phyloP scores from a whole-genome alignment of 2,113 vertebrate genomes.

The Rynchops niger region DNA sequence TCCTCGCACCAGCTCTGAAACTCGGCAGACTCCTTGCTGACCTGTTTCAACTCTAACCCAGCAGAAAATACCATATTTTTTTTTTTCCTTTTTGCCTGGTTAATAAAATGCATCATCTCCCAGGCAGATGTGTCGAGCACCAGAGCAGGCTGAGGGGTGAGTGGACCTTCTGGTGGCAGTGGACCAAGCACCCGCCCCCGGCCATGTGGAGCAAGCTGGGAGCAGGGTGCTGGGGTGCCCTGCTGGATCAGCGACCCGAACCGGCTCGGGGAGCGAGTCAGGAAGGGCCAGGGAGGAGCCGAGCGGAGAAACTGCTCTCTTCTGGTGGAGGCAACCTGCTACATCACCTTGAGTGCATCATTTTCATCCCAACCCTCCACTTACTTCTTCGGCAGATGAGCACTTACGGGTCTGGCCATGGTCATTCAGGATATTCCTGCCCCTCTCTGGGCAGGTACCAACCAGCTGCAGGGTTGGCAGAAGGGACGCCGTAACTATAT shows the following conservation, averaged over 20 bases:
- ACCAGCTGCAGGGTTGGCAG: neutral
- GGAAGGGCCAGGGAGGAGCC: neutral
- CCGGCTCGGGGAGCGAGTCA: neutral
- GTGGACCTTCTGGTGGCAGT: neutral
- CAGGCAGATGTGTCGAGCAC: neutral
- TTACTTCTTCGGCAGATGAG: neutral
- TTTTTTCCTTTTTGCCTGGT: neutral
- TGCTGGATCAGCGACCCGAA: neutral
- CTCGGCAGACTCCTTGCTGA: neutral
- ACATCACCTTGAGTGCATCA: neutral
- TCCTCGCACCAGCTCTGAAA: neutral
- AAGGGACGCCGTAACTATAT: neutral
- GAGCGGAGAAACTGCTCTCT: neutral
- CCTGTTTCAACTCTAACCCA: neutral
- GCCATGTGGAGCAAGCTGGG: neutral
- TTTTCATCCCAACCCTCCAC: neutral
- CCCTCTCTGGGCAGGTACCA: neutral
- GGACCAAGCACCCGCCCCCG: neutral
- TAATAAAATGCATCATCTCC: neutral
- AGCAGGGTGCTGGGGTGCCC: neutral
- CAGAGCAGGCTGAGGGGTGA: rapidly evolving
- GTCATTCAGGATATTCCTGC: neutral
- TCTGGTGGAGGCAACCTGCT: neutral
- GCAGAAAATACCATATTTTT: neutral
- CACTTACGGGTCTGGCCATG: neutral